Evolutionary conservation across 2,113 vertebrate genomes (phyloP).

Genomic region (Xyrauchen texanus): DNA sequence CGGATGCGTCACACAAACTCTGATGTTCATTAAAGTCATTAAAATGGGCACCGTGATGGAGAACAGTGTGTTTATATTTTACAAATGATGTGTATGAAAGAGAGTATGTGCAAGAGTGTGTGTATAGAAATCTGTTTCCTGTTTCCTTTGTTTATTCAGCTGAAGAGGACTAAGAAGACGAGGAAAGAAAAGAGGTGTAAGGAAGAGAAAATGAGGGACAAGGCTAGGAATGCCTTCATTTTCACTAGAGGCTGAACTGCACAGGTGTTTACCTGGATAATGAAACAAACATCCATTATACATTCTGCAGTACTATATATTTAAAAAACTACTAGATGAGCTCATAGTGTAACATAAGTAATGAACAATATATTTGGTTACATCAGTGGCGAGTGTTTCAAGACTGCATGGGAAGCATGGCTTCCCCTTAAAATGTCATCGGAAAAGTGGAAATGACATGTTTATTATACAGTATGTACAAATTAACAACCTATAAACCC

Average conservation of each 20-base stretch:
- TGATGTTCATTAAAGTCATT: conserved; percentile 18
- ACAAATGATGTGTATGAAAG: conserved; percentile 26
- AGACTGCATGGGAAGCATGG: too few species aligned
- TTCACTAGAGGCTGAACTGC: neutral
- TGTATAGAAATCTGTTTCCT: conserved; percentile 58
- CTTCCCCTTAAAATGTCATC: too few species aligned
- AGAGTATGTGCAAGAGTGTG: conserved; percentile 25
- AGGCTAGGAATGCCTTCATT: conserved; percentile 17
- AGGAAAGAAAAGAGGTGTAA: conserved; percentile 47
- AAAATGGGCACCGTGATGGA: conserved; percentile 43
- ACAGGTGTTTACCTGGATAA: neutral
- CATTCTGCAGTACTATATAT: neutral
- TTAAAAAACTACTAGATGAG: neutral
- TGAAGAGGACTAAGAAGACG: conserved; percentile 54
- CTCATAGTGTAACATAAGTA: neutral
- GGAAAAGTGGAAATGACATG: too few species aligned
- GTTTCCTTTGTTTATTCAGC: conserved; percentile 69
- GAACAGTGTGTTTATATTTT: conserved; percentile 23
- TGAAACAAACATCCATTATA: neutral
- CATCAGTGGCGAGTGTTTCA: too few species aligned
- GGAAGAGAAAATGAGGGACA: conserved; percentile 5
- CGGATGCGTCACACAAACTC: neutral
- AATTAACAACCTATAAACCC: too few species aligned
- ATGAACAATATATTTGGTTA: too few species aligned
- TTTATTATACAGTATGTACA: too few species aligned